Evolutionary conservation across 2,113 vertebrate genomes (phyloP).

Genomic region (Rutilus rutilus): DNA sequence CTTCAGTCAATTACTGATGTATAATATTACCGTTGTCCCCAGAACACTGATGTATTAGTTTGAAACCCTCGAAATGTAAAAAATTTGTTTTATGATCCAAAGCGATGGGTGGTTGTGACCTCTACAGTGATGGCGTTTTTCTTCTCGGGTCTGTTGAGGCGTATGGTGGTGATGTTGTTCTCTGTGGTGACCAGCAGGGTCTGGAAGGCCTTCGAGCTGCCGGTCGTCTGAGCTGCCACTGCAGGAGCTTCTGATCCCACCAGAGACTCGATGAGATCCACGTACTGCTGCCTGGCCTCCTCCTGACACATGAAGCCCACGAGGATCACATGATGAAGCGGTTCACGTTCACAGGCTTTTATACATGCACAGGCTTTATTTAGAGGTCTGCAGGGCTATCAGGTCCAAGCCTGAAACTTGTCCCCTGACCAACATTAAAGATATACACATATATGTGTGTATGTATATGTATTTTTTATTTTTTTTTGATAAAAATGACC

Average conservation of each 20-base stretch:
- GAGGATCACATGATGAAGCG: no score
- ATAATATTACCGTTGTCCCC: not conserved
- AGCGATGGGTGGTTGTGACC: slow-evolving; percentile 68
- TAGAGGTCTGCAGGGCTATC: not conserved
- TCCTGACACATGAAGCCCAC: slow-evolving; percentile 72
- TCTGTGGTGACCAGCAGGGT: slow-evolving; percentile 80
- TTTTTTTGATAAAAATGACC: no score
- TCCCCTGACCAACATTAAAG: not conserved
- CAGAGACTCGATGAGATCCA: slow-evolving; percentile 82
- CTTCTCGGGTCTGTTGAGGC: slow-evolving; percentile 84
- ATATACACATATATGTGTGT: no score
- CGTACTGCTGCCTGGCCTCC: slow-evolving; percentile 83
- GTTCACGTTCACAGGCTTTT: not conserved
- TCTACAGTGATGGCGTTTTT: slow-evolving; percentile 88
- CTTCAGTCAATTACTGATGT: not conserved
- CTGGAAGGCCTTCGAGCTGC: slow-evolving; percentile 64
- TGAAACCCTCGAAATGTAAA: not conserved
- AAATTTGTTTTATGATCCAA: no score
- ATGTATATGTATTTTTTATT: no score
- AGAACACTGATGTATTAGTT: not conserved
- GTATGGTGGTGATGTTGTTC: slow-evolving; percentile 88
- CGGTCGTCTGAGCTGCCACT: slow-evolving; percentile 56
- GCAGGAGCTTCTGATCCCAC: slow-evolving; percentile 69
- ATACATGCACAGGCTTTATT: not conserved
- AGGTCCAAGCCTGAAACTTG: not conserved